Evolutionary conservation across 2,113 vertebrate genomes (phyloP).

Genomic region (Gavialis gangeticus): DNA sequence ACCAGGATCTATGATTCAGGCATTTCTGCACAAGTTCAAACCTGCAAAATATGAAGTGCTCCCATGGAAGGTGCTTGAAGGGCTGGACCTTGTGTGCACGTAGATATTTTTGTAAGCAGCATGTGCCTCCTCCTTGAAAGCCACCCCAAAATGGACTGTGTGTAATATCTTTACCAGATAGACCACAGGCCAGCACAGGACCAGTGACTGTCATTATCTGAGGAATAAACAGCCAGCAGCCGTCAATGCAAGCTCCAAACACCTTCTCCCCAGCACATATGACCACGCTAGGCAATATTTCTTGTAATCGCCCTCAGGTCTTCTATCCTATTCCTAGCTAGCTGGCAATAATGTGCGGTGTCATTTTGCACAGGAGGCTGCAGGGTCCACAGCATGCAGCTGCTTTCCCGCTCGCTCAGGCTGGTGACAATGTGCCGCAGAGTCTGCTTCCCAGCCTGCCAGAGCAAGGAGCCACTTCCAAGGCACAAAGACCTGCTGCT

Average conservation of each 20-base stretch:
- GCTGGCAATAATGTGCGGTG: neutral
- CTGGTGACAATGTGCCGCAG: neutral
- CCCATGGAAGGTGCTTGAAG: neutral
- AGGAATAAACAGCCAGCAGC: neutral
- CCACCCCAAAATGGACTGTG: neutral
- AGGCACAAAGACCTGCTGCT: neutral
- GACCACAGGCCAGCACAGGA: neutral
- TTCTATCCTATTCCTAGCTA: neutral
- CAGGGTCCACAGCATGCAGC: neutral
- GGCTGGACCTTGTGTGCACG: neutral
- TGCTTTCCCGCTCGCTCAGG: neutral
- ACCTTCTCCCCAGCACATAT: neutral
- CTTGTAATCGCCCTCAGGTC: neutral
- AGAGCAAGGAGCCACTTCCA: too few relatives aligned
- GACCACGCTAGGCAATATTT: neutral
- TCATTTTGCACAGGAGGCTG: neutral
- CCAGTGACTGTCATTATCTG: neutral
- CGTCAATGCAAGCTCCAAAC: neutral
- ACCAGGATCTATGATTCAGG: neutral
- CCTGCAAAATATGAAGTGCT: neutral
- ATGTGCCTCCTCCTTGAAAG: fast-evolving
- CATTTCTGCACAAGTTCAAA: neutral
- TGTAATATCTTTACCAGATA: neutral
- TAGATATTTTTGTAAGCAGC: neutral
- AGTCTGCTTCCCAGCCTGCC: too few relatives aligned